Base-by-base conservation (phyloP, 2,888 invertebrate genomes). In the Trissolcus japonicus region DNA sequence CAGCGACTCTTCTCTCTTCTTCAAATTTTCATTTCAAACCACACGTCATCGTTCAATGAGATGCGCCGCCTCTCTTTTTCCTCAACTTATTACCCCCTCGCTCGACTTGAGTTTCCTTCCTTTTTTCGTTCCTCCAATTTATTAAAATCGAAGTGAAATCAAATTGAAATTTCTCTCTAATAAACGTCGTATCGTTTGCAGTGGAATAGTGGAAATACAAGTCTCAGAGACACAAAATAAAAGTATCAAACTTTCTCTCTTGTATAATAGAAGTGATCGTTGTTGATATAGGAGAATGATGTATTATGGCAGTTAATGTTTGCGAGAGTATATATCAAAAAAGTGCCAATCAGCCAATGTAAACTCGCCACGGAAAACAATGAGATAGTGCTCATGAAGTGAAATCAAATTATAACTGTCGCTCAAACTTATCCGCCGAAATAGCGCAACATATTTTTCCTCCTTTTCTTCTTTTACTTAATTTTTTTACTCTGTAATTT, bases 1-100 rank as follows among this genome's bases (percentile, higher is more conserved):
- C 29, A 43, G 19, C 29, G 29, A 40, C 16, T 54, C 63, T 54
- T 63, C 54, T 63, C 51, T 65, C 35, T 35, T 4, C 55, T 54
- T 9, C 21, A 35, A 35, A 35, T 35, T 35, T 9, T 35, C 35
- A 35, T 35, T 35, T 35, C 35, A 11, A 35, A n/a, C 9, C 16
- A 40, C 48, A 50, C 60, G 60, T 41, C 60, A 14, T 54, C 9
- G 14, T 13, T 43, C 56, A 41, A 41, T 57, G 19, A 19, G 19
- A 40, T 57, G 41, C 43, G 19, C 35, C 35, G 2, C 6, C 9
- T 7, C 35, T n/a, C 35, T 35, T 35, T 6, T 35, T 35, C 29
- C 35, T 35, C 40, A 57, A 57, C 40, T 57, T 57, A 57, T 19
- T 25, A 29, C 13, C 1, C 35, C 35, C 35, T 2, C 29, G 6